Evolutionary conservation across 1,140 invertebrate genomes (phyloP).

Genomic region (Steinernema feltiae): DNA sequence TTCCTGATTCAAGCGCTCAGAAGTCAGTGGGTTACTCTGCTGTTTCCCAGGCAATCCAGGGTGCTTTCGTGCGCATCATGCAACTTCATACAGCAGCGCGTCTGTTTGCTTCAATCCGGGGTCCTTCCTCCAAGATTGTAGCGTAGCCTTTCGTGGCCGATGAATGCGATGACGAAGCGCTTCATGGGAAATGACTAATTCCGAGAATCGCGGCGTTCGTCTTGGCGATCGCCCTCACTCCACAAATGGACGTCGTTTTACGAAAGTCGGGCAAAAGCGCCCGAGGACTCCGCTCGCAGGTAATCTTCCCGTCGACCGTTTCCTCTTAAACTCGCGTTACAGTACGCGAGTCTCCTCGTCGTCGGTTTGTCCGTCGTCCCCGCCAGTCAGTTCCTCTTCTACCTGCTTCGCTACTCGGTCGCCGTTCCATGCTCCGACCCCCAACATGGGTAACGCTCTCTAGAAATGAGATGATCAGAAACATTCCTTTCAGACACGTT

Average conservation of each 20-base stretch:
- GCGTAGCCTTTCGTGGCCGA: background rate
- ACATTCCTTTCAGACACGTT: background rate
- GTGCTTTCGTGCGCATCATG: too few species aligned
- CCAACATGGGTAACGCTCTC: too few species aligned
- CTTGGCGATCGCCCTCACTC: background rate
- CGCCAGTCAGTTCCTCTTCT: constrained; percentile 3
- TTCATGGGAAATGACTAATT: background rate
- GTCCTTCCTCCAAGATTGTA: background rate
- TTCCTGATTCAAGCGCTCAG: too few species aligned
- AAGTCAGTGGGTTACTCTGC: too few species aligned
- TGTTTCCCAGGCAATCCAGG: too few species aligned
- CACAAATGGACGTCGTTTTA: background rate
- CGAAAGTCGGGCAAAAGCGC: background rate
- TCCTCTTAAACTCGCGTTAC: background rate
- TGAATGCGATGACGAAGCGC: background rate
- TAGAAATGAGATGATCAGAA: background rate
- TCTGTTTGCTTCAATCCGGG: background rate
- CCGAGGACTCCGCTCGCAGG: background rate
- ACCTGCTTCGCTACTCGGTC: background rate
- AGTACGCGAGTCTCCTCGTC: background rate
- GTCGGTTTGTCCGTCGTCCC: background rate
- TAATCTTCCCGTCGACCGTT: background rate
- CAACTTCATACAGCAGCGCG: too few species aligned
- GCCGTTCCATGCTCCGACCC: background rate
- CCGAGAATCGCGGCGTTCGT: background rate